phyloP scores from a whole-genome alignment of 1,140 invertebrate species.

The Cheumatopsyche charites region DNA sequence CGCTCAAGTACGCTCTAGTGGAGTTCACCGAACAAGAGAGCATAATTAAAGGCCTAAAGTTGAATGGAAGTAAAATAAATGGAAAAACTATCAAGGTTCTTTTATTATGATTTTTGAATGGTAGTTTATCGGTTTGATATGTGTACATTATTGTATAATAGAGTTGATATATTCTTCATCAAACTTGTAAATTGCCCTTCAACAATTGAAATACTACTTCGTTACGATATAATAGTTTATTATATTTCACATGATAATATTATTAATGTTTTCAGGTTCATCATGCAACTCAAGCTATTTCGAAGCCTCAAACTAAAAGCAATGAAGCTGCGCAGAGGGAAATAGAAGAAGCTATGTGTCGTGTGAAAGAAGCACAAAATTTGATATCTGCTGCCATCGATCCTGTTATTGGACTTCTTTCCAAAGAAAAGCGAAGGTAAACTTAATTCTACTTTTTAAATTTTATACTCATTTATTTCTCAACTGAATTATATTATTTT shows the following conservation, averaged over 20 bases:
- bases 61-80: slow-evolving; percentile 80
- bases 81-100: slow-evolving; percentile 61
- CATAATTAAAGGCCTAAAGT: slow-evolving; percentile 84
- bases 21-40: slow-evolving; percentile 93
- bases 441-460: neutral
- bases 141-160: too few species aligned
- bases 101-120: neutral
- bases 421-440: slow-evolving; percentile 78
- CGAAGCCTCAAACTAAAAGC: slow-evolving; percentile 91
- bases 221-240: neutral
- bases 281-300: slow-evolving; percentile 89
- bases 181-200: neutral
- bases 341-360: slow-evolving; percentile 96
- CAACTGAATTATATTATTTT: slow-evolving; percentile 47
- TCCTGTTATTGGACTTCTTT: slow-evolving; percentile 83
- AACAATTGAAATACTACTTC: neutral
- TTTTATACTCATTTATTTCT: neutral
- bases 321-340: slow-evolving; percentile 94
- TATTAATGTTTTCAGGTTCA: slow-evolving; percentile 69
- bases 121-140: too few species aligned
- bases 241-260: slow-evolving; percentile 50
- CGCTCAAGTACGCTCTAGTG: slow-evolving; percentile 81
- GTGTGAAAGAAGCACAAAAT: slow-evolving; percentile 94
- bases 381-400: slow-evolving; percentile 92
- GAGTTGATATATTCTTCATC: neutral